phyloP scores from a whole-genome alignment of 2,113 vertebrate species.

The Tympanuchus pallidicinctus region DNA sequence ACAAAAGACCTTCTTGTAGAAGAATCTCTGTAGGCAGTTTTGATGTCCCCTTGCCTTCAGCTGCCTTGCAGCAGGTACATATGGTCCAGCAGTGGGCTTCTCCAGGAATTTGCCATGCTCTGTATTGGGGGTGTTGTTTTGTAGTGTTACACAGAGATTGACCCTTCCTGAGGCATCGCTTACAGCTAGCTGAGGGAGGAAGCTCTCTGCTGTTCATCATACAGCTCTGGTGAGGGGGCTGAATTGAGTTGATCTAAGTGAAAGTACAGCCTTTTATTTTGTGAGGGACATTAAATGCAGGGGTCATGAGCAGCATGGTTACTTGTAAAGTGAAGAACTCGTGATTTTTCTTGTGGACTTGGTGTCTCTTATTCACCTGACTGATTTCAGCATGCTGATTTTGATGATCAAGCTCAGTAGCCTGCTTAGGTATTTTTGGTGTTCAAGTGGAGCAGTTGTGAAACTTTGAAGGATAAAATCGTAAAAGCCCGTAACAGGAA shows the following conservation, averaged over 20 bases:
- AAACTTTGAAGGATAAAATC: not conserved
- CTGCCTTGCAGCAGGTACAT: not conserved
- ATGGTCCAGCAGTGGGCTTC: not conserved
- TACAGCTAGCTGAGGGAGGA: not conserved
- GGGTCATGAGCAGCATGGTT: accelerated
- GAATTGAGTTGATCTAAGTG: not conserved
- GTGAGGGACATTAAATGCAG: not conserved
- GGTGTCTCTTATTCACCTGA: not conserved
- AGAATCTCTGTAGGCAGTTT: not conserved
- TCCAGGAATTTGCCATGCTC: not conserved
- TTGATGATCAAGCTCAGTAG: not conserved
- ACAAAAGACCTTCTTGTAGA: not conserved
- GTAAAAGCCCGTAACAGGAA: not conserved
- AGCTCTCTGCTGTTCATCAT: not conserved
- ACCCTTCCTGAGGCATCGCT: not conserved
- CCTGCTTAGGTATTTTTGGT: not conserved
- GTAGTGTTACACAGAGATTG: not conserved
- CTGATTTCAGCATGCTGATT: not conserved
- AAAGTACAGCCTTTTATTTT: not conserved
- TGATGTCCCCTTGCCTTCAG: not conserved
- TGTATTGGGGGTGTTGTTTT: not conserved
- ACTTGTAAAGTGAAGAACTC: not conserved
- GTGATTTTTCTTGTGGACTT: not conserved
- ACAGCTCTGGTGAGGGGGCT: accelerated
- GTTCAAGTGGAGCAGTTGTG: not conserved